These are phyloP conservation scores for Heterocephalus glaber DNA, from an alignment of 2,113 vertebrate species.

Conservation along the genomic window DNA sequence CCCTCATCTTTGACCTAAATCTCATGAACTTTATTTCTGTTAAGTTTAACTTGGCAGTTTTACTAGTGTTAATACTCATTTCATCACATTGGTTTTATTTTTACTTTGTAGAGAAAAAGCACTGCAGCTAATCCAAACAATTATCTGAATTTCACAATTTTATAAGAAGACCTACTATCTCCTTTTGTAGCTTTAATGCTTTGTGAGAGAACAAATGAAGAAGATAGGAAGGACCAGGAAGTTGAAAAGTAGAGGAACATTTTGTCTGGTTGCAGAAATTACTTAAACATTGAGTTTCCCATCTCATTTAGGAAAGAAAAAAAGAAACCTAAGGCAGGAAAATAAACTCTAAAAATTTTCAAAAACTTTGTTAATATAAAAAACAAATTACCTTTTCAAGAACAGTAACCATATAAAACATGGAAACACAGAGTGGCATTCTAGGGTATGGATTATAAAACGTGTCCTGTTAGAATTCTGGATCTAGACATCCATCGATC, in stretches of 20 bases:
- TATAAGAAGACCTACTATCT: neutral
- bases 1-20: neutral
- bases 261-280: constrained; percentile 58
- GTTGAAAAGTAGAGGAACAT: constrained; percentile 28
- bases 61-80: neutral
- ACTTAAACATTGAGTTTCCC: neutral
- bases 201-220: neutral
- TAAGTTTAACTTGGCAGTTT: neutral
- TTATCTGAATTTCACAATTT: neutral
- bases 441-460: constrained; percentile 55
- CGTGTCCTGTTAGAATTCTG: neutral
- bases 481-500: neutral
- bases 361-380: constrained; percentile 62
- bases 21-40: neutral
- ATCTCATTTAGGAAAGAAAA: neutral
- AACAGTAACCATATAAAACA: constrained; percentile 52
- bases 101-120: constrained; percentile 46
- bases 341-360: constrained; percentile 35
- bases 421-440: constrained; percentile 60
- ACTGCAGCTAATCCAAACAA: neutral
- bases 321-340: constrained; percentile 58
- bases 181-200: constrained; percentile 16
- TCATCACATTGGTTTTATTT: constrained; percentile 37
- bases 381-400: constrained; percentile 46
- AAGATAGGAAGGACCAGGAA: neutral